Percentiles rank a stretch among this genome's conserved stretches.
Evolutionary conservation across 2,113 vertebrate species (phyloP).

Genomic region (Glaucidium brasilianum): DNA sequence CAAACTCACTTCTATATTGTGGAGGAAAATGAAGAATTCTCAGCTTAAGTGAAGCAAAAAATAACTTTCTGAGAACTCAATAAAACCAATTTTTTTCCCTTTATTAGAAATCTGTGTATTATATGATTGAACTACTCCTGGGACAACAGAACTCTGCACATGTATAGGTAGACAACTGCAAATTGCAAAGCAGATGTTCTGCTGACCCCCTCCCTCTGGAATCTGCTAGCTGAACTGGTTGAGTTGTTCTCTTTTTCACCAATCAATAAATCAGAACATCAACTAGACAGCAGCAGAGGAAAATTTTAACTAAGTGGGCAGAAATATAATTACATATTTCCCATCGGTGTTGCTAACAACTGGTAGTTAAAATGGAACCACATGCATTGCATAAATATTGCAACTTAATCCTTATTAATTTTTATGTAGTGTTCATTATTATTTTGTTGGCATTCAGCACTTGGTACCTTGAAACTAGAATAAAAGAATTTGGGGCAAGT

Average conservation of each 20-base stretch:
- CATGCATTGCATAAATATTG: neutral
- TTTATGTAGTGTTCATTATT: neutral
- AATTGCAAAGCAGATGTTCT: slow-evolving; percentile 16
- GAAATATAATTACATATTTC: neutral
- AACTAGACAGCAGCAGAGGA: neutral
- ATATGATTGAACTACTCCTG: neutral
- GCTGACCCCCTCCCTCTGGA: neutral
- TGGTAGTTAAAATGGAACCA: neutral
- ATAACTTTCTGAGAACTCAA: neutral
- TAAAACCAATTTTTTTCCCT: neutral
- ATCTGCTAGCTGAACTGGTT: neutral
- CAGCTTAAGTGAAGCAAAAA: neutral
- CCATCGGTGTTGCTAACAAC: neutral
- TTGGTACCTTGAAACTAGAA: neutral
- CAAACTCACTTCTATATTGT: neutral
- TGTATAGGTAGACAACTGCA: slow-evolving; percentile 27
- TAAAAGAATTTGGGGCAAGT: neutral
- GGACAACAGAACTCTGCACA: neutral
- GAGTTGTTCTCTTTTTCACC: neutral
- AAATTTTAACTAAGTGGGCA: neutral
- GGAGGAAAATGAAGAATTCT: neutral
- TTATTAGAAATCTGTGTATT: neutral
- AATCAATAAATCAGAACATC: neutral
- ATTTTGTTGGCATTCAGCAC: neutral
- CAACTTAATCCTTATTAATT: neutral